These are phyloP conservation scores for Percopsis transmontana DNA, from an alignment of 2,113 vertebrate genomes.

Conservation along the genomic window DNA sequence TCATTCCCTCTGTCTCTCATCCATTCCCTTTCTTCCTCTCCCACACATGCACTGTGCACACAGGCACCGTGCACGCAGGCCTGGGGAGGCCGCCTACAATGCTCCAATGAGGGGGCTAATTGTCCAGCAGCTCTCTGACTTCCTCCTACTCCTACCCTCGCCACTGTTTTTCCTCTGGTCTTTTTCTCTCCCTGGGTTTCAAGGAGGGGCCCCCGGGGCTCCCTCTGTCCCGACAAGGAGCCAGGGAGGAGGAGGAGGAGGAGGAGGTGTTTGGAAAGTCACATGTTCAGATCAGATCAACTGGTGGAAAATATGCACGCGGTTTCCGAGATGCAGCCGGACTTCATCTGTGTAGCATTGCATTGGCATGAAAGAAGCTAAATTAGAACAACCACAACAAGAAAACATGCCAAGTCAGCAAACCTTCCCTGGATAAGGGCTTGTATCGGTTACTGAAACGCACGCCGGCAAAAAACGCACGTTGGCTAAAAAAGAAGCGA, in stretches of 20 bases:
- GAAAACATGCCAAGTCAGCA: background rate
- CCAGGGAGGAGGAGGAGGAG: slow-evolving; percentile 10
- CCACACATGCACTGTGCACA: slow-evolving; percentile 12
- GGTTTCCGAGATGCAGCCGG: no score
- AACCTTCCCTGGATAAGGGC: slow-evolving; percentile 28
- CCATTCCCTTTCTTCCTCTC: background rate
- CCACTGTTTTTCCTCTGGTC: background rate
- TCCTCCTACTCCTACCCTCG: slow-evolving; percentile 46
- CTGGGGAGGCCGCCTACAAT: slow-evolving; percentile 56
- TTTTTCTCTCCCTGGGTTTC: slow-evolving; percentile 8
- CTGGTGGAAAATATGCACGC: background rate
- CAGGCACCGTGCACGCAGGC: slow-evolving; percentile 35
- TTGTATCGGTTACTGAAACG: slow-evolving; percentile 44
- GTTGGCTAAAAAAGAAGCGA: slow-evolving; percentile 52
- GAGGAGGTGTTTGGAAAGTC: background rate
- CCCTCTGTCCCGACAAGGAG: slow-evolving; percentile 52
- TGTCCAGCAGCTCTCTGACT: slow-evolving; percentile 51
- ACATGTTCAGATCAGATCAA: background rate
- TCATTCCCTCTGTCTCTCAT: background rate
- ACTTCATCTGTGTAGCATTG: no score
- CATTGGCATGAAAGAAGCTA: no score
- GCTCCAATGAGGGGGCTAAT: slow-evolving; percentile 65
- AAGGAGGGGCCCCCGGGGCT: background rate
- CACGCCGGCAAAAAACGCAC: slow-evolving; percentile 51
- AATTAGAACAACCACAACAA: no score